Base-by-base conservation (phyloP, 2,797 vertebrate genomes). In the Myotis vivesi region DNA sequence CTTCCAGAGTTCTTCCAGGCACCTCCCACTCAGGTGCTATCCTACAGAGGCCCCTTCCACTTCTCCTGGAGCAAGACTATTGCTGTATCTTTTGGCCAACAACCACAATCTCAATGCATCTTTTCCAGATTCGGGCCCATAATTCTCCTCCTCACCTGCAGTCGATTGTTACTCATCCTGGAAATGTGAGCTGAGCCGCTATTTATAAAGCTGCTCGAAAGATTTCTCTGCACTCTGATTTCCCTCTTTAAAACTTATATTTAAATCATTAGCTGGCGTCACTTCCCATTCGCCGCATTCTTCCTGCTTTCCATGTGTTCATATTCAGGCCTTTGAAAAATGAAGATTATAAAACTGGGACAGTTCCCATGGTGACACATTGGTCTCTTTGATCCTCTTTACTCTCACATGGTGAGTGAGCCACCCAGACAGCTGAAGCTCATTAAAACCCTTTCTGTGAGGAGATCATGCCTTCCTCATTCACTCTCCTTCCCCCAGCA, bases 361-460 rank as follows among this genome's bases (percentile, higher is more conserved):
- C 92, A 92, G 93, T 97, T 97, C 94, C 96, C 96, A 96, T 94
- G 93, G 96, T 51, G 95, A 97, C 95, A 96, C 88, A 72, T 69
- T 71, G 92, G 82, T 84, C 68, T 92, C 92, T 97, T 97, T 97
- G 96, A 96, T 95, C 93, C 88, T 92, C 84, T 91, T 73, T 28
- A 81, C 90, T 84, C 94, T 96, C 96, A 84, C 88, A 95, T 72
- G 94, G 94, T 0, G 1, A 92, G 69, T 30, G 93, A 96, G 73
- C 95, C 79, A 88, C 88, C 95, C 96, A 96, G 92, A 94, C 95
- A 97, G 95, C 96, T 96, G 97, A 97, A 94, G 95, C 86, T 96
- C 92, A 72, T 97, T 97, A 97, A 69, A 89, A 91, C 86, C 91
- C 69, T 89, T 72, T 91, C 95, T 96, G 75, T 73, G 88, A 97